These are phyloP conservation scores for Latrodectus hesperus DNA, from an alignment of 2,888 invertebrate genomes.

Conservation along the genomic window DNA sequence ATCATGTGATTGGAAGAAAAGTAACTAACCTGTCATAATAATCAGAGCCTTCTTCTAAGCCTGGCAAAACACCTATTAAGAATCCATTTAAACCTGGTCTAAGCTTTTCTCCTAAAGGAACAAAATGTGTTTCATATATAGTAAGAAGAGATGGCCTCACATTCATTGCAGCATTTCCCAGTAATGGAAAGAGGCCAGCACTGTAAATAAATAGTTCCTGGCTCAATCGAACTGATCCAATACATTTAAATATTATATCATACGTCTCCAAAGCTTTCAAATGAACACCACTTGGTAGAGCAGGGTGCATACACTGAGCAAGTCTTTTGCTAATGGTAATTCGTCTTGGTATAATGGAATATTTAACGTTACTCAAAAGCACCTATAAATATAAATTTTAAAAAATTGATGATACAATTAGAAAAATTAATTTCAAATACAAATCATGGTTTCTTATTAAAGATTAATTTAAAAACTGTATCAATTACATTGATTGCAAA, in stretches of 20 bases:
- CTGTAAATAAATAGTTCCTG: conserved; percentile 89
- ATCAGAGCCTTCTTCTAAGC: conserved; percentile 89
- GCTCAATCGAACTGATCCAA: conserved; percentile 85
- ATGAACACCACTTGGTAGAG: conserved; percentile 92
- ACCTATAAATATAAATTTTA: conserved; percentile 78
- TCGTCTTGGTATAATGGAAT: conserved; percentile 88
- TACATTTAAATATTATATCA: conserved; percentile 90
- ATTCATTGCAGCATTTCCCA: conserved; percentile 91
- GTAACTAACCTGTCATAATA: conserved; percentile 83
- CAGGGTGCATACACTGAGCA: conserved; percentile 95
- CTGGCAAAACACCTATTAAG: conserved; percentile 90
- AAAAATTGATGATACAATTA: too few relatives aligned
- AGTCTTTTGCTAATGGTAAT: conserved; percentile 91
- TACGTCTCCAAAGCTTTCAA: conserved; percentile 93
- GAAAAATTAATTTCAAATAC: too few relatives aligned
- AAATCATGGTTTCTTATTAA: too few relatives aligned
- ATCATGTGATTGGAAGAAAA: too few relatives aligned
- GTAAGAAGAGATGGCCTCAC: conserved; percentile 87
- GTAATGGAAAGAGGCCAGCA: conserved; percentile 89
- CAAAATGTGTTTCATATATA: conserved; percentile 91
- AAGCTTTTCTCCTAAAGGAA: conserved; percentile 84
- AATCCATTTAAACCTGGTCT: conserved; percentile 90
- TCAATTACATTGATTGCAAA: too few relatives aligned
- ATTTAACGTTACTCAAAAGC: conserved; percentile 85
- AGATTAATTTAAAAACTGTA: too few relatives aligned